Evolutionary conservation across 1,140 invertebrate species (phyloP), one percentile per base, ranked within the genome.

Genomic region (Phthorimaea operculella): DNA sequence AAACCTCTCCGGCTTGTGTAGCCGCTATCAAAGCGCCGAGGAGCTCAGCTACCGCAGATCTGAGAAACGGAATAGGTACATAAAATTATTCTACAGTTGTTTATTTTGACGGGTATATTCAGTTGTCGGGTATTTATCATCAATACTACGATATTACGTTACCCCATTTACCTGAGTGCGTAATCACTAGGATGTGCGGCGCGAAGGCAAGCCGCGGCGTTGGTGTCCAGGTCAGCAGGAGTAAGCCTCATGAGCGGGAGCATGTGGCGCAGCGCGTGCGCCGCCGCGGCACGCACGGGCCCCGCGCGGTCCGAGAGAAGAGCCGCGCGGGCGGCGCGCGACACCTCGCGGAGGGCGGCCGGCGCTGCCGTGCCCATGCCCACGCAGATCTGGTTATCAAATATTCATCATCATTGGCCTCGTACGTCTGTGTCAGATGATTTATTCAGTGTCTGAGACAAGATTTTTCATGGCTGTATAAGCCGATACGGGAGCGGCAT

Each of bases 1-100:
- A 76, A 4, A 85, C 72, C 68, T 87, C 89, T 68, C 87, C 84
- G 58, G 87, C 88, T 77, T 96, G 94, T 0, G 96, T 96, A 63
- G 92, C 92, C 9, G 95, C 95, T 57, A 95, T 90, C 0, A 97
- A 79, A 42, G 92, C 90, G 3, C 97, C 98, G 12, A 99, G 82
- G 11, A 99, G 87, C 80, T 96, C 93, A 4, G 97, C 96, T 44
- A 99, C 93, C 2, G 94, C 90, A 85, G 95, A 96, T 68, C 85
- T 86, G 21, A 28, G 21, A 28, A 28, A 28, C 21, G 21, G 21
- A 28, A 28, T 28, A n/a, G n/a, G n/a, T n/a, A 4, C 21, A 28
- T 28, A 28, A 6, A 28, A 28, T 28, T 2, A 28, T 28, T 28
- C n/a, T n/a, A n/a, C n/a, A n/a, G n/a, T n/a, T n/a, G n/a, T n/a